Base-by-base conservation (phyloP, 37 sponge, comb jelly and placozoan genomes). In the Chondrilla cf. caribensis region DNA sequence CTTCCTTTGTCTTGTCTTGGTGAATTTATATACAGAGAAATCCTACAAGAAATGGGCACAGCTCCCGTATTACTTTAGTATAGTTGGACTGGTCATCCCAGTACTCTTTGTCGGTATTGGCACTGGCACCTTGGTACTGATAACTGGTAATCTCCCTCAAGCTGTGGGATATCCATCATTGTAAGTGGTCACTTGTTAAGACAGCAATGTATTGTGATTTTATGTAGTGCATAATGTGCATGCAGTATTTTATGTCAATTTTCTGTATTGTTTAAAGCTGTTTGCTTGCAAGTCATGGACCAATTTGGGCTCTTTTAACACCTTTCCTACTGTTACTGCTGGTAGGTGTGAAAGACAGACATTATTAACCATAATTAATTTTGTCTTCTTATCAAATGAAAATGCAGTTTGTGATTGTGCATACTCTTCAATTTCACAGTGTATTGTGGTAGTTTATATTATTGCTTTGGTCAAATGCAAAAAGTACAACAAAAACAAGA, bases 221-320 rank as follows among this genome's bases (percentile, higher is more conserved):
- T n/a, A n/a, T n/a, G n/a, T n/a, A n/a, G n/a, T n/a, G n/a, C n/a
- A n/a, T n/a, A n/a, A n/a, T n/a, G n/a, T n/a, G n/a, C n/a, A n/a
- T n/a, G n/a, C n/a, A n/a, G n/a, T n/a, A n/a, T n/a, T n/a, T n/a
- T n/a, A n/a, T n/a, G n/a, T n/a, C n/a, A n/a, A n/a, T n/a, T n/a
- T n/a, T n/a, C n/a, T n/a, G n/a, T n/a, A 29, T 29, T 5, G 22
- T 62, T 62, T 62, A 28, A 19, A 62, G 64, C 18, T 62, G 25
- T 62, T 62, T 62, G 25, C 29, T 29, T 62, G 64, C 6, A 62
- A 62, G 29, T 62, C 64, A 62, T 62, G 64, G 64, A 62, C 29
- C 25, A 29, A 62, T 62, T 62, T 62, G 64, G 64, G 64, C 29
- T 29, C 29, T 62, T 47, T 47, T 47, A 47, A 14, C 51, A 47